Conservation (phyloP, 2,113 vertebrate genomes). For the Isurus oxyrinchus region DNA sequence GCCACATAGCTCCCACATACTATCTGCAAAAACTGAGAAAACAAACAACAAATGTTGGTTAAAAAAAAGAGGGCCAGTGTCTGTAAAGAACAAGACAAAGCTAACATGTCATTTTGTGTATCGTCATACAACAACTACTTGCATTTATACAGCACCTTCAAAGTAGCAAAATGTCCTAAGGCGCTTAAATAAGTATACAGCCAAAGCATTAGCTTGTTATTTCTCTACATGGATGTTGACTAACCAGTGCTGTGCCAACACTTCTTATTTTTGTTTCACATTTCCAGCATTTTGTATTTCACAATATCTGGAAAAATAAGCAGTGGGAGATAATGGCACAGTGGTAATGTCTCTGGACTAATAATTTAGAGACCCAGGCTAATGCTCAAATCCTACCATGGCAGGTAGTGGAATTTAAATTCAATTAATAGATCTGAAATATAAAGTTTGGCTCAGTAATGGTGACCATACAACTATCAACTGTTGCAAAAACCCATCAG, state of each 20-base stretch:
- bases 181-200: background rate
- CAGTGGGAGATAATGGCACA: too few relatives aligned
- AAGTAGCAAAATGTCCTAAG: background rate
- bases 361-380: too few relatives aligned
- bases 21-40: background rate
- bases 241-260: background rate
- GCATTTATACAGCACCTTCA: background rate
- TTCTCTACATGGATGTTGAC: background rate
- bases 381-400: too few relatives aligned
- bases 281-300: background rate
- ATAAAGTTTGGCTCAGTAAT: too few relatives aligned
- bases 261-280: background rate
- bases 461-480: too few relatives aligned
- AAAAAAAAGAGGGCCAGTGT: background rate
- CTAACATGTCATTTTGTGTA: background rate
- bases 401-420: too few relatives aligned
- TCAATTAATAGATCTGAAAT: too few relatives aligned
- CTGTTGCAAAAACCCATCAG: too few relatives aligned
- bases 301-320: too few relatives aligned
- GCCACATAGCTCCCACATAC: background rate
- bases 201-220: background rate
- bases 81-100: background rate
- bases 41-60: background rate
- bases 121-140: background rate
- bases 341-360: too few relatives aligned